These are phyloP conservation scores for Neuroterus valhalla DNA, from an alignment of 1,140 invertebrate species.

Conservation along the genomic window DNA sequence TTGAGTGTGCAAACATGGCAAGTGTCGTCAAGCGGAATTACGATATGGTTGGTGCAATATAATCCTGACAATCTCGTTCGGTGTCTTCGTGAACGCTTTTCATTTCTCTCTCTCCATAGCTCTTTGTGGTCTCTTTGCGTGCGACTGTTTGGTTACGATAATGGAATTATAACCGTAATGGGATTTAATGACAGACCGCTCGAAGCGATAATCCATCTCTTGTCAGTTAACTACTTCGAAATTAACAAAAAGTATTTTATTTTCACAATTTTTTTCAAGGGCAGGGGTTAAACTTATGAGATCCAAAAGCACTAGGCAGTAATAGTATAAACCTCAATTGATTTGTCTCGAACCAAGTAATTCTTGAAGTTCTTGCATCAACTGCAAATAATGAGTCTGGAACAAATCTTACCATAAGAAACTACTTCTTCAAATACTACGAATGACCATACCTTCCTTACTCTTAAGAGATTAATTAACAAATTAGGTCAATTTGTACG, in stretches of 20 bases:
- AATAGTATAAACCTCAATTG: too few relatives aligned
- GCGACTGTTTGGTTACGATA: conserved; percentile 27
- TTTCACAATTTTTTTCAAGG: neutral
- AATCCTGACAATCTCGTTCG: conserved; percentile 19
- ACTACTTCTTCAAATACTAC: too few relatives aligned
- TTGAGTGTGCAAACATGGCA: conserved; percentile 5
- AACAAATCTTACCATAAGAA: too few relatives aligned
- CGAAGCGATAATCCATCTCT: neutral
- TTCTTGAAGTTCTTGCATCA: too few relatives aligned
- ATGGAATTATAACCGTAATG: conserved; percentile 25
- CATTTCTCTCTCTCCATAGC: conserved; percentile 24
- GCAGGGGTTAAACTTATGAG: too few relatives aligned
- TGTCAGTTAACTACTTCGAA: neutral
- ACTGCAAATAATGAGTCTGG: too few relatives aligned
- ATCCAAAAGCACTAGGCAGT: too few relatives aligned
- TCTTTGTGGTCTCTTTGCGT: conserved; percentile 32
- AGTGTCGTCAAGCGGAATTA: conserved; percentile 27
- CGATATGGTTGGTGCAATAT: conserved; percentile 5
- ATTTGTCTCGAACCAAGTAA: too few relatives aligned
- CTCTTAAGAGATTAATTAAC: too few relatives aligned
- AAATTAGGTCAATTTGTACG: too few relatives aligned
- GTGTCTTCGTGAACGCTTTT: conserved; percentile 18
- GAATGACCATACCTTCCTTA: too few relatives aligned
- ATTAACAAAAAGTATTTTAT: neutral
- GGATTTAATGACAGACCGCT: conserved; percentile 5